Evolutionary conservation across 2,888 invertebrate genomes (phyloP).

Genomic region (Hoplodrina blanda): DNA sequence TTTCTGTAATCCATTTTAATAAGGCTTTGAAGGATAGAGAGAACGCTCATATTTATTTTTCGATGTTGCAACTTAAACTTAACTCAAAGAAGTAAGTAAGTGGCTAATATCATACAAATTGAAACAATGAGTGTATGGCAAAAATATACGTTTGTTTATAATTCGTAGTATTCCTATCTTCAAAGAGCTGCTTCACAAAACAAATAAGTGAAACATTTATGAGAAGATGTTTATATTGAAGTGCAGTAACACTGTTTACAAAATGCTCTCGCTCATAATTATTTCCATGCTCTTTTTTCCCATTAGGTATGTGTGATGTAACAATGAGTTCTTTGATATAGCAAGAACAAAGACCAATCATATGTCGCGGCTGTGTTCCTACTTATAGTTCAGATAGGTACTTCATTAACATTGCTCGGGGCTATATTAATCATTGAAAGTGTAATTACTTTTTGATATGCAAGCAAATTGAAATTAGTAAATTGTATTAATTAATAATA

Average conservation of each 20-base stretch:
- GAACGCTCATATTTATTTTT: neutral
- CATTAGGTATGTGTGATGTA: neutral
- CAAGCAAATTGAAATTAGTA: slow-evolving; percentile 14
- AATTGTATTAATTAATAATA: slow-evolving; percentile 4
- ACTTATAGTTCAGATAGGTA: neutral
- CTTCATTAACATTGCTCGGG: neutral
- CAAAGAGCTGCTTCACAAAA: slow-evolving; percentile 23
- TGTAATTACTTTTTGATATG: slow-evolving; percentile 25
- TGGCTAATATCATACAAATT: neutral
- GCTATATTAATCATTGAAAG: slow-evolving; percentile 22
- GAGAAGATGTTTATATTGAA: slow-evolving; percentile 4
- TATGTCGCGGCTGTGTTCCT: neutral
- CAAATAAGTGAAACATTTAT: slow-evolving; percentile 23
- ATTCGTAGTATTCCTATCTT: slow-evolving; percentile 19
- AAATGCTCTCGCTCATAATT: neutral
- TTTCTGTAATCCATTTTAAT: neutral
- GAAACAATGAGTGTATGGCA: too few species aligned
- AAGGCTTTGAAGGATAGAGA: neutral
- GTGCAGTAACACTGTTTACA: neutral
- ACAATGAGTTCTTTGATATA: slow-evolving; percentile 10
- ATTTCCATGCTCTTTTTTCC: slow-evolving; percentile 5
- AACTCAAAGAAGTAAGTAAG: neutral
- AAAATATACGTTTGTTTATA: slow-evolving; percentile 5
- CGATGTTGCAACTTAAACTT: too few species aligned
- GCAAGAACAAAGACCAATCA: slow-evolving; percentile 10